phyloP scores from a whole-genome alignment of 2,113 vertebrate genomes.

The Amazona vittata region DNA sequence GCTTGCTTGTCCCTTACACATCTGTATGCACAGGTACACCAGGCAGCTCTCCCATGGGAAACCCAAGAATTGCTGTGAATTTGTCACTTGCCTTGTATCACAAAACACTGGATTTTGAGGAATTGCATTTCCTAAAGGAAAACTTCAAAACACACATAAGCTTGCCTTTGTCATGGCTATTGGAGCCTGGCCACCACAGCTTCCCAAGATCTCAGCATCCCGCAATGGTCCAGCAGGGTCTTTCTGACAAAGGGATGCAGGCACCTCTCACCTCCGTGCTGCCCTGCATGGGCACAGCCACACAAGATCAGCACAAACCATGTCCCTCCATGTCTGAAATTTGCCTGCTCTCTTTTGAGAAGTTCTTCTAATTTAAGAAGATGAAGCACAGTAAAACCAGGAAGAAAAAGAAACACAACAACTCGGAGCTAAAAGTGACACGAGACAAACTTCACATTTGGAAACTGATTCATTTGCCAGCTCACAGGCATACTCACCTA shows the following conservation, averaged over 20 bases:
- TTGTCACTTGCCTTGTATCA: not conserved
- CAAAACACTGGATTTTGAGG: not conserved
- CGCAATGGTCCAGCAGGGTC: not conserved
- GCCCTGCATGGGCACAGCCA: not conserved
- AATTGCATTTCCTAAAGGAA: not conserved
- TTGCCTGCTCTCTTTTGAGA: not conserved
- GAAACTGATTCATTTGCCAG: constrained; percentile 46
- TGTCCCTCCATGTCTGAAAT: not conserved
- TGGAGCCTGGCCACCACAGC: not conserved
- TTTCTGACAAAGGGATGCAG: not conserved
- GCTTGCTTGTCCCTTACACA: not conserved
- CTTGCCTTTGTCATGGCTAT: not conserved
- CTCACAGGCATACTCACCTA: constrained; percentile 3
- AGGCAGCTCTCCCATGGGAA: not conserved
- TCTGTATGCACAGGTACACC: rapidly evolving
- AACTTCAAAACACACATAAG: not conserved
- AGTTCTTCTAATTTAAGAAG: not conserved
- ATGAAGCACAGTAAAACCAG: not conserved
- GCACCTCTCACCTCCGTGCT: not conserved
- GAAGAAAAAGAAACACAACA: not conserved
- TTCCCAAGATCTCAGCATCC: not conserved
- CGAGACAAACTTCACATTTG: not conserved
- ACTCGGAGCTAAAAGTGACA: not conserved
- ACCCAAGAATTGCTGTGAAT: rapidly evolving
- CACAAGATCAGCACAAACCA: not conserved